Percentiles rank a stretch among this genome's conserved stretches.
phyloP scores from a whole-genome alignment of 1,140 invertebrate species.

The Plectrocnemia conspersa region DNA sequence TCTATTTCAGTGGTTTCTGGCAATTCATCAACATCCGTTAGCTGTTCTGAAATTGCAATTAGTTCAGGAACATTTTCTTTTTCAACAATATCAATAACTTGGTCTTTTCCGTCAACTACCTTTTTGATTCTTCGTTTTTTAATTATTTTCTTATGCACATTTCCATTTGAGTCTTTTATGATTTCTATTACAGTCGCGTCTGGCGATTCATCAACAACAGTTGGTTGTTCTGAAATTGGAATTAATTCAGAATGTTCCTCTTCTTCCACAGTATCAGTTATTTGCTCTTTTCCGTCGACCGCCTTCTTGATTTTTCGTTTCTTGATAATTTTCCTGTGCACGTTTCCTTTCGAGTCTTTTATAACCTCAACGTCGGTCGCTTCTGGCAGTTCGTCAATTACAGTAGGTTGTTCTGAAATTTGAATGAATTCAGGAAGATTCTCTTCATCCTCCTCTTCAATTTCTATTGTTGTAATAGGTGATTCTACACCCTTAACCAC shows the following conservation, averaged over 20 bases:
- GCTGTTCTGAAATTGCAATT: too few relatives aligned
- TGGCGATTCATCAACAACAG: too few relatives aligned
- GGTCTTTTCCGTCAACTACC: too few relatives aligned
- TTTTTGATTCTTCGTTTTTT: too few relatives aligned
- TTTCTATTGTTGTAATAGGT: conserved; percentile 38
- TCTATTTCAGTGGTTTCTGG: conserved; percentile 32
- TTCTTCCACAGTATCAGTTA: conserved; percentile 38
- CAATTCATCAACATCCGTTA: too few relatives aligned
- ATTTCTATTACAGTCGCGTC: too few relatives aligned
- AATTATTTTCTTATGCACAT: too few relatives aligned
- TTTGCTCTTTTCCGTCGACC: conserved; percentile 35
- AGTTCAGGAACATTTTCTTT: too few relatives aligned
- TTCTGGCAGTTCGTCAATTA: conserved; percentile 30
- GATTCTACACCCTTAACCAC: conserved; percentile 40
- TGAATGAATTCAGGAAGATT: conserved; percentile 1
- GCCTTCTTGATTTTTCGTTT: conserved; percentile 41
- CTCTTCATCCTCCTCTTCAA: conserved; percentile 27
- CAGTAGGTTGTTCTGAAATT: conserved; percentile 38
- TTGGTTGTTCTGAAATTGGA: too few relatives aligned
- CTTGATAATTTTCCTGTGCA: conserved; percentile 35
- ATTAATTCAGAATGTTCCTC: too few relatives aligned
- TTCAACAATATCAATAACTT: too few relatives aligned
- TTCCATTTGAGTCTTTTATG: too few relatives aligned
- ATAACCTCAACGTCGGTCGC: neutral
- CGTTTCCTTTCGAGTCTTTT: conserved; percentile 30